Evolutionary conservation across 2,797 vertebrate species (phyloP).

Genomic region (Austrolebias charrua): DNA sequence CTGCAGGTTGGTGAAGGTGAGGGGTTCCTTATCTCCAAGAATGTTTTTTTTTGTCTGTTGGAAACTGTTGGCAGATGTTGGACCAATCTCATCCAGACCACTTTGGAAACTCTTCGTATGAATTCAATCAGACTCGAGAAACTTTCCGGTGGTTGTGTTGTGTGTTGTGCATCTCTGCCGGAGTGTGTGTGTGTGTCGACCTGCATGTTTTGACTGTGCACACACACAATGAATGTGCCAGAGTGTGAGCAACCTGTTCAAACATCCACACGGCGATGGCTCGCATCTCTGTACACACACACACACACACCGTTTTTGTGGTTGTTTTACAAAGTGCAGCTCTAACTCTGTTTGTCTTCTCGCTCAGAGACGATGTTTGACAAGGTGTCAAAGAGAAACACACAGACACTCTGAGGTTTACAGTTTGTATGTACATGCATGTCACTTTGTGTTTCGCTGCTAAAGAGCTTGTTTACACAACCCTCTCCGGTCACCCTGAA

Average conservation of each 20-base stretch:
- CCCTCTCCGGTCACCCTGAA: constrained; percentile 63
- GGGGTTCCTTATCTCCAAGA: constrained; percentile 35
- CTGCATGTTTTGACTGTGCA: constrained; percentile 46
- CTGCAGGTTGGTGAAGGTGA: constrained; percentile 71
- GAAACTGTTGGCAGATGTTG: constrained; percentile 35
- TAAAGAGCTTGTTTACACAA: constrained; percentile 70
- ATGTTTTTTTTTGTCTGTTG: constrained; percentile 24
- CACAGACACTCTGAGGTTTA: constrained; percentile 43
- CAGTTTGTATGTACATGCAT: constrained; percentile 55
- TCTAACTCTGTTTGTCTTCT: constrained; percentile 64
- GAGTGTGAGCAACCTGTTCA: constrained; percentile 64
- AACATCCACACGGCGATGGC: constrained; percentile 51
- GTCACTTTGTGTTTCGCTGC: constrained; percentile 62
- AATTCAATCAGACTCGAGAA: too few relatives aligned
- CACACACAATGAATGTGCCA: constrained; percentile 57
- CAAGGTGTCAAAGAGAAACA: constrained; percentile 50
- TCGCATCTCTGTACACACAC: constrained; percentile 60
- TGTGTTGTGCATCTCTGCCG: constrained; percentile 20
- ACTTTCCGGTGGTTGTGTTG: constrained; percentile 15
- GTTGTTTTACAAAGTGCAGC: constrained; percentile 27
- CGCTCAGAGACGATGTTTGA: constrained; percentile 52
- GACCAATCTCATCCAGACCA: constrained; percentile 27
- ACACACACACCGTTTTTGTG: constrained; percentile 55
- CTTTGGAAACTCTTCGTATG: background rate
- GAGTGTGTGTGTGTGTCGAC: constrained; percentile 50